Evolutionary conservation across 2,888 invertebrate species (phyloP).

Genomic region (Nysson spinosus): DNA sequence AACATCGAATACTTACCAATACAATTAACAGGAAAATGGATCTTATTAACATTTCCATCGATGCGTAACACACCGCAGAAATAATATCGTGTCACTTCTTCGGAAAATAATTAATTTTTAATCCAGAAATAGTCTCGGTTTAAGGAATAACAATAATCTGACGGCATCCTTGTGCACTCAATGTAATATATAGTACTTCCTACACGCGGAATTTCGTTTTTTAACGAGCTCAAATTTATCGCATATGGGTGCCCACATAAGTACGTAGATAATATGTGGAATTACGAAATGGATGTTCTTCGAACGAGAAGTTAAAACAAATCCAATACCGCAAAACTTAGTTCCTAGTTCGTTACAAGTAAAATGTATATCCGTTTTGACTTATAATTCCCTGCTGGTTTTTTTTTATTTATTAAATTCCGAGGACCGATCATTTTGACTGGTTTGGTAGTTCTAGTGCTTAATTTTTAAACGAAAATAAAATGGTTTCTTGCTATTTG

Average conservation of each 20-base stretch:
- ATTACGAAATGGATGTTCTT: constrained; percentile 33
- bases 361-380: too few species aligned
- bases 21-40: constrained; percentile 7
- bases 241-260: constrained; percentile 54
- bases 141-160: too few species aligned
- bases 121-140: too few species aligned
- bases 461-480: neutral
- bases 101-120: too few species aligned
- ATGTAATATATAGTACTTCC: constrained; percentile 32
- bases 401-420: too few species aligned
- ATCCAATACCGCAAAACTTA: neutral
- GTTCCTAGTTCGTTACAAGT: neutral
- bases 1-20: constrained; percentile 14
- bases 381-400: too few species aligned
- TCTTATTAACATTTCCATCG: constrained; percentile 1
- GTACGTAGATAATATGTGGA: constrained; percentile 13
- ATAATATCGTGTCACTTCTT: neutral
- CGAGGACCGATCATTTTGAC: too few species aligned
- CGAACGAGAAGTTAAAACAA: neutral
- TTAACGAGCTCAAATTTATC: too few species aligned
- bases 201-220: neutral
- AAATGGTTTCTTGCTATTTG: neutral
- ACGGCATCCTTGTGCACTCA: too few species aligned
- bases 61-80: neutral
- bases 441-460: too few species aligned